Evolutionary conservation across 2,113 vertebrate genomes (phyloP), one percentile per base, ranked within the genome.

Genomic region (Galbula dea): DNA sequence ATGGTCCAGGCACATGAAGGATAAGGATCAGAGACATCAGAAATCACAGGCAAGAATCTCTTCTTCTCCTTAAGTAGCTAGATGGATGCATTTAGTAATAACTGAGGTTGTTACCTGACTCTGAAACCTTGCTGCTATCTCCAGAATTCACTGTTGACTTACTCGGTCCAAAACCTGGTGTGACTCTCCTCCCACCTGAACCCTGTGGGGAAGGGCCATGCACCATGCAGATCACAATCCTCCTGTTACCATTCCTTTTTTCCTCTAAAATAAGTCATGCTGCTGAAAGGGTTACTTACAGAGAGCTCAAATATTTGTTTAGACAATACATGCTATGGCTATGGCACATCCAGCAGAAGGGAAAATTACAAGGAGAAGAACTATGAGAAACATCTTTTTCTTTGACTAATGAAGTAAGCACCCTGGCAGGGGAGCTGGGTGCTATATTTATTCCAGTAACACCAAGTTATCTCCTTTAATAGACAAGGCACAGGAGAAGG

Each of bases 381-480:
- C 48, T 61, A 45, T 22, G 12, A 91, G 65, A 52, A 93, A 61
- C 1, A 19, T 45, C 61, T 78, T 85, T 88, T 83, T 55, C 52
- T 92, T 92, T 78, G 83, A 61, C 77, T 88, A 89, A 95, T 88
- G 92, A 89, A 95, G 92, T 79, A 96, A 88, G 68, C 14, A 89
- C 26, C 41, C 63, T 92, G 92, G 71, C 83, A 93, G 83, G 49
- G 84, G 49, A 57, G 61, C 46, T 58, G 15, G 59, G 48, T 74
- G 79, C 66, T 95, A 61, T 79, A 88, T 86, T 88, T 90, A 88
- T 90, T 90, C 45, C 80, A 75, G 57, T 52, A 84, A 39, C 3
- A 2, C 45, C 0, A 2, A 74, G 76, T 88, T 93, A 84, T 84
- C 77, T 68, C 78, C 61, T 86, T 55, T 68, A 90, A 86, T 58